Base-by-base conservation (phyloP, 2,797 vertebrate genomes). In the Neoniphon sammara region DNA sequence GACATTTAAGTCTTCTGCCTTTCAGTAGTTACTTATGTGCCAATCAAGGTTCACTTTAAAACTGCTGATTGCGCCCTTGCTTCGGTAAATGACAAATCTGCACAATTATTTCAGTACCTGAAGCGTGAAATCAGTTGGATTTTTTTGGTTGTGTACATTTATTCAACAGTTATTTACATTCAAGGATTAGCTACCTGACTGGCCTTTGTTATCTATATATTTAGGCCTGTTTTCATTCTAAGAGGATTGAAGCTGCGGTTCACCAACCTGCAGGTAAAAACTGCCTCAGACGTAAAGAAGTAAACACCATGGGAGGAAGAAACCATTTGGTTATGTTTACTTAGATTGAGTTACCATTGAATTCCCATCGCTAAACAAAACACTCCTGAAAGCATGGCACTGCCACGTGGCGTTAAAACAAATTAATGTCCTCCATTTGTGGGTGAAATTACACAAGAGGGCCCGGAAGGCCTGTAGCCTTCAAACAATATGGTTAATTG, bases 261-360 rank as follows among this genome's bases (percentile, higher is more conserved):
- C 4, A 46, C 20, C 10, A 12, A 7, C 34, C 50, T 58, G 64
- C 50, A 69, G 65, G 57, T 68, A 46, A 70, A 77, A 66, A 7
- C 10, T n/a, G n/a, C 14, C 15, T 44, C 54, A 61, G 57, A 55
- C 0, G 2, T 23, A 55, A 84, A 65, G 5, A 5, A 75, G 60
- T 18, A 36, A 69, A 75, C 27, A 59, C n/a, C 55, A 5, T 0
- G 2, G 36, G 59, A 31, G 36, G 55, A 62, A 56, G 27, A 66
- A 49, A 73, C 11, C 3, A 27, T 75, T 70, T 70, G 15, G 44
- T 83, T 63, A 62, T 10, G n/a, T 73, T 65, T 56, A 53, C 57
- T 77, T 61, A 85, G 85, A 91, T 87, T 36, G 47, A 75, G 49
- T 92, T 87, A 86, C 54, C 69, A 88, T 83, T 80, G 86, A 87